Base-by-base conservation (phyloP, 2,888 invertebrate genomes). In the Eilema caniola region DNA sequence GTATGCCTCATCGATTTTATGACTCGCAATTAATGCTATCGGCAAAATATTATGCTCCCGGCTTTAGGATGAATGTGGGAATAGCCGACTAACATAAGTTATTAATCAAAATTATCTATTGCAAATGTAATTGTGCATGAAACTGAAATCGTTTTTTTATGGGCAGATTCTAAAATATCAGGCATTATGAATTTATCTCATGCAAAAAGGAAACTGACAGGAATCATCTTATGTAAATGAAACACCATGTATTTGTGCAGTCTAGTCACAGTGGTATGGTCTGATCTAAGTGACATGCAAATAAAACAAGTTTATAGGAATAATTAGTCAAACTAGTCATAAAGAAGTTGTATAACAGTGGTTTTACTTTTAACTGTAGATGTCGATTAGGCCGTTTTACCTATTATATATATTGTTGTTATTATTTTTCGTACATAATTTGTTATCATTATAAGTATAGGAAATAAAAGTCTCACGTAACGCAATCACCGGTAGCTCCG, bases 11-110 rank as follows among this genome's bases (percentile, higher is more conserved):
- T 92, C 90, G 89, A 85, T 88, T 92, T 93, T 89, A 92, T 90
- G 90, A 89, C 89, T 86, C 83, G 85, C 90, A 90, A 92, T 93
- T 92, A 92, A 92, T 92, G 88, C 83, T 87, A 90, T 91, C 86
- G 87, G 81, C 86, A 86, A 88, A 90, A 91, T 89, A 90, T 90
- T 90, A 87, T 86, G 80, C 82, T 79, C 83, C 76, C 83, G 78
- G 84, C 80, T 82, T 84, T 82, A 86, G 72, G 41, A 69, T 85
- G 75, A 72, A 86, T 83, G 72, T 81, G 75, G 82, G 80, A 76
- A 72, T 41, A 57, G 56, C 24, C 41, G 31, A 33, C 60, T 62
- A 75, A 71, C 79, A 74, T 72, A 70, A 25, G 75, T 62, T 71
- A 62, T 64, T 67, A 64, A 71, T 71, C 66, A 74, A 63, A 64